Evolutionary conservation across 2,888 invertebrate species (phyloP).

Genomic region (Chrysotoxum bicinctum): DNA sequence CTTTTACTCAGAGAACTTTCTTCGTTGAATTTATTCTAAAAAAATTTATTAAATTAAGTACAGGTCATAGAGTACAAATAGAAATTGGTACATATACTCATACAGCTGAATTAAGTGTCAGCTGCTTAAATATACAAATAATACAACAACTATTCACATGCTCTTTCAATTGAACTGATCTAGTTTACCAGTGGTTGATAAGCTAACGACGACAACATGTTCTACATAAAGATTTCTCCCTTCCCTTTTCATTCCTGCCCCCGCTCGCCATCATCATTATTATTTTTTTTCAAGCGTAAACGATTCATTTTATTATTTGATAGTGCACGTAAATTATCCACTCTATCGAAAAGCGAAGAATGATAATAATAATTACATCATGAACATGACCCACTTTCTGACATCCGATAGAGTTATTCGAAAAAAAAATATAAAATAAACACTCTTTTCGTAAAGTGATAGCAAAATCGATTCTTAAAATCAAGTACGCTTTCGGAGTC

Average conservation of each 20-base stretch:
- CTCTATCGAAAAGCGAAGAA: conserved; percentile 1
- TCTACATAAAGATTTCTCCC: conserved; percentile 14
- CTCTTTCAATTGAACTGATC: conserved; percentile 67
- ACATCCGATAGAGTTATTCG: background rate
- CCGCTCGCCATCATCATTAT: background rate
- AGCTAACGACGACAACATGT: conserved; percentile 29
- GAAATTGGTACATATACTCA: conserved; percentile 24
- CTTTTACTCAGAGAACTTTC: background rate
- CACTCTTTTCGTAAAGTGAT: background rate
- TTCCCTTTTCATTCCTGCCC: background rate
- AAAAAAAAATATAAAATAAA: background rate
- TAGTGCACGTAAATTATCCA: conserved; percentile 22
- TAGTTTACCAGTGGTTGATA: conserved; percentile 53
- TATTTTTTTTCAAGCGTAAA: conserved; percentile 1
- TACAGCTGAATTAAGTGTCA: background rate
- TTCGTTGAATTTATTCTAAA: conserved; percentile 42
- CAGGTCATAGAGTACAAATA: conserved; percentile 59
- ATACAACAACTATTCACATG: conserved; percentile 56
- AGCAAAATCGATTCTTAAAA: background rate
- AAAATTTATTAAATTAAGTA: conserved; percentile 57
- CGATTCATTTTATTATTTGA: conserved; percentile 27
- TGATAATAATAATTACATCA: conserved; percentile 30
- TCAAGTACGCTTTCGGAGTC: background rate
- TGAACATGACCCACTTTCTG: conserved; percentile 25
- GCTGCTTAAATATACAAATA: conserved; percentile 13